phyloP scores from a whole-genome alignment of 2,888 invertebrate genomes.

The Habrosyne pyritoides region DNA sequence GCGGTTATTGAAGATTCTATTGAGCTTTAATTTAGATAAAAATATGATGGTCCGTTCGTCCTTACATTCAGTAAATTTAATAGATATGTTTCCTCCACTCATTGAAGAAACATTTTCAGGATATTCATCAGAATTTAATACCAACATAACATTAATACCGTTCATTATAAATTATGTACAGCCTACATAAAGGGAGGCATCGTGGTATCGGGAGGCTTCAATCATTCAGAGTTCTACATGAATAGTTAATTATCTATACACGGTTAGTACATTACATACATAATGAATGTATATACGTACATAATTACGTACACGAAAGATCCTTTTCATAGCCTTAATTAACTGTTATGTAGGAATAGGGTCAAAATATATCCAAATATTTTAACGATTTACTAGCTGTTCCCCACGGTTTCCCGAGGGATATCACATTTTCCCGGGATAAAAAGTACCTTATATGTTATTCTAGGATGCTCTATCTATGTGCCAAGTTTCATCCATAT shows the following conservation, averaged over 20 bases:
- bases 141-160: no score
- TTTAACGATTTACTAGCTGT: no score
- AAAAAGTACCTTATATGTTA: no score
- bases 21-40: no score
- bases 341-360: not conserved
- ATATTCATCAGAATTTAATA: not conserved
- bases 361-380: no score
- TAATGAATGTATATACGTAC: not conserved
- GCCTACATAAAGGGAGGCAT: not conserved
- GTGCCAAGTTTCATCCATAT: no score
- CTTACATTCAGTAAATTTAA: no score
- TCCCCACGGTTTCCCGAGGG: no score
- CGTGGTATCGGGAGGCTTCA: conserved; percentile 30
- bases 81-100: not conserved
- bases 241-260: conserved; percentile 38
- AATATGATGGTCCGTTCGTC: no score
- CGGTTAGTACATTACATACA: conserved; percentile 12
- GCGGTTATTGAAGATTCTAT: no score
- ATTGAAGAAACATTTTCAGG: not conserved
- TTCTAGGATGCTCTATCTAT: no score
- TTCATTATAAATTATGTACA: not conserved
- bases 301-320: not conserved
- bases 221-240: conserved; percentile 39
- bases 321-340: not conserved
- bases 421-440: no score